Percentiles rank a stretch among this genome's conserved stretches.
Evolutionary conservation across 2,113 vertebrate species (phyloP).

Genomic region (Neopipo cinnamomea): DNA sequence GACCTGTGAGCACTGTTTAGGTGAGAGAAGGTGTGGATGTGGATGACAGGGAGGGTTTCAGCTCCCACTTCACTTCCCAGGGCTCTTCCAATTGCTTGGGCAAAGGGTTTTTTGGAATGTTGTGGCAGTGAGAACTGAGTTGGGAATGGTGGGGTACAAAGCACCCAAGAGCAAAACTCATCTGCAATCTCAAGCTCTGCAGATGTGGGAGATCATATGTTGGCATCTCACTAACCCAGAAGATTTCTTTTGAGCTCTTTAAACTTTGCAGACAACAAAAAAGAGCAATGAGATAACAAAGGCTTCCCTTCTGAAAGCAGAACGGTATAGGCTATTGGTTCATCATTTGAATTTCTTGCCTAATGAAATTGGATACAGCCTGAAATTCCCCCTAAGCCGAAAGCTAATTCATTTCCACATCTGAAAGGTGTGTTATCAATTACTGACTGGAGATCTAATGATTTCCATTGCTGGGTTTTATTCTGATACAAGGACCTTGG

Average conservation of each 20-base stretch:
- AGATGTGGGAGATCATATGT: background rate
- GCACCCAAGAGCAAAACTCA: background rate
- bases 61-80: background rate
- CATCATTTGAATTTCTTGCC: conserved; percentile 48
- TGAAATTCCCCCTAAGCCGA: background rate
- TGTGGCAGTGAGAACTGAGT: background rate
- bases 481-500: conserved; percentile 34
- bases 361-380: conserved; percentile 59
- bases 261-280: background rate
- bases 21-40: fast-evolving
- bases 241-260: background rate
- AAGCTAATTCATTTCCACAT: conserved; percentile 56
- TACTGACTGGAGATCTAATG: conserved; percentile 52
- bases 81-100: background rate
- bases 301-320: background rate
- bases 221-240: background rate
- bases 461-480: conserved; percentile 35
- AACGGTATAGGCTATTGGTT: conserved; percentile 41
- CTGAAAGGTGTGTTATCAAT: conserved; percentile 57
- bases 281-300: background rate
- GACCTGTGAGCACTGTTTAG: background rate
- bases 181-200: background rate
- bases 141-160: background rate
- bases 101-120: background rate
- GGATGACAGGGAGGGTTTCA: background rate